A percentile compares a stretch with the other conserved stretches of the same genome.
Conservation (phyloP, 2,888 invertebrate genomes). For the Melieria omissa region DNA sequence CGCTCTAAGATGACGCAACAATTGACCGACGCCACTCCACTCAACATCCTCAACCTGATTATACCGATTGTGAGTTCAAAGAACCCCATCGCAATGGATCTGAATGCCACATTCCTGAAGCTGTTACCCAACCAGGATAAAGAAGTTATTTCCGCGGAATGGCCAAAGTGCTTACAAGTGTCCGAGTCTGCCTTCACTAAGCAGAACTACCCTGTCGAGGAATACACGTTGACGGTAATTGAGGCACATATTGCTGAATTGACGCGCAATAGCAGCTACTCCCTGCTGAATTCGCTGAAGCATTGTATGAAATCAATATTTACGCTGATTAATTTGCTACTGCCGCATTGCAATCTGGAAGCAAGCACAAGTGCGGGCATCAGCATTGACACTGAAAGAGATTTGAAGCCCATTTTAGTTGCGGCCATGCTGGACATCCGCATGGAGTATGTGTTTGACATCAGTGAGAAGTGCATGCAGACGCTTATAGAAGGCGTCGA, state of each 20-base stretch:
- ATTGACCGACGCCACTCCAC: slow-evolving; percentile 59
- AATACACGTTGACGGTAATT: slow-evolving; percentile 64
- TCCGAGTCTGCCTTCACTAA: slow-evolving; percentile 52
- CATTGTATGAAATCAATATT: slow-evolving; percentile 64
- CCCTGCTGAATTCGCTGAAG: slow-evolving; percentile 62
- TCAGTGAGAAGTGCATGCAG: slow-evolving; percentile 73
- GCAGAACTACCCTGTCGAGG: slow-evolving; percentile 64
- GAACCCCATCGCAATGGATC: slow-evolving; percentile 60
- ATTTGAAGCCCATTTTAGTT: slow-evolving; percentile 59
- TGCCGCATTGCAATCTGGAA: slow-evolving; percentile 52
- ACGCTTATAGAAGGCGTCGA: slow-evolving; percentile 60
- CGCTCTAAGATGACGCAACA: slow-evolving; percentile 62
- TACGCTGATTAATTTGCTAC: slow-evolving; percentile 58
- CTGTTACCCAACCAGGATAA: slow-evolving; percentile 64
- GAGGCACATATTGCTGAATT: slow-evolving; percentile 64
- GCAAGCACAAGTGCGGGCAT: slow-evolving; percentile 11
- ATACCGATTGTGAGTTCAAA: slow-evolving; percentile 64
- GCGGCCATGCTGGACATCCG: slow-evolving; percentile 82
- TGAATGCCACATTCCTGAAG: slow-evolving; percentile 62
- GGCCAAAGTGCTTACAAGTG: slow-evolving; percentile 63
- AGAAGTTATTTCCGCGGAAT: slow-evolving; percentile 62
- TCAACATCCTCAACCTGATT: slow-evolving; percentile 59
- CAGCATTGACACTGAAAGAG: slow-evolving; percentile 51
- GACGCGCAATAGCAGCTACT: slow-evolving; percentile 58
- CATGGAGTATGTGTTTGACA: slow-evolving; percentile 76